Base-by-base conservation (phyloP, 2,797 vertebrate species). In the Sebastes hubbsi region DNA sequence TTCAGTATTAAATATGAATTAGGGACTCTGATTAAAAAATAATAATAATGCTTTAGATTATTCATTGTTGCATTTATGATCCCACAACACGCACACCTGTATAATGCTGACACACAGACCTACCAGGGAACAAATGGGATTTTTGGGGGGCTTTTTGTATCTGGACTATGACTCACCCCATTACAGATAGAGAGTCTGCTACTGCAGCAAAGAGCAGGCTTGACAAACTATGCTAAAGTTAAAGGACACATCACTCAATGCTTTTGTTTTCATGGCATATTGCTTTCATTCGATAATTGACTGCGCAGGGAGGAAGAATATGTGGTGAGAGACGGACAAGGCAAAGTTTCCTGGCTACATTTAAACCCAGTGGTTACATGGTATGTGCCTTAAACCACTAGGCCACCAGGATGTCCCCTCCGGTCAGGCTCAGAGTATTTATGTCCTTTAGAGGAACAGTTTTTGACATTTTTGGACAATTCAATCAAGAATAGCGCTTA, bases 291-390 rank as follows among this genome's bases (percentile, higher is more conserved):
- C 3, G 27, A 54, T 29, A 75, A 49, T 16, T 73, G 38, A 52
- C 78, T 13, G 24, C 2, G 27, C 49, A 24, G 30, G n/a, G 20
- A 71, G 61, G 52, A 75, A n/a, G 62, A 32, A 73, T 72, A 65
- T 36, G 32, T 46, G 32, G 30, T 36, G 25, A 67, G 38, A 70
- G 68, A 80, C 5, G 59, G 42, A 72, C 46, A 42, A 58, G 71
- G 29, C 22, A 24, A 59, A 56, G 11, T 78, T 81, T 75, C 62
- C 75, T 69, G 62, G 54, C 34, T 68, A 42, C 30, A 78, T 72
- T 71, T 55, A 75, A 87, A 68, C 59, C 5, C 32, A 56, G 65
- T 11, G 38, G 62, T 85, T 80, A 52, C 58, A 62, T 14, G 36
- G 70, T 49, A 65, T 67, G 55, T 20, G 67, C 24, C 12, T 42